A percentile compares a stretch with the other conserved stretches of the same genome.
Evolutionary conservation across 2,888 invertebrate genomes (phyloP).

Genomic region (Eucriotettix oculatus): DNA sequence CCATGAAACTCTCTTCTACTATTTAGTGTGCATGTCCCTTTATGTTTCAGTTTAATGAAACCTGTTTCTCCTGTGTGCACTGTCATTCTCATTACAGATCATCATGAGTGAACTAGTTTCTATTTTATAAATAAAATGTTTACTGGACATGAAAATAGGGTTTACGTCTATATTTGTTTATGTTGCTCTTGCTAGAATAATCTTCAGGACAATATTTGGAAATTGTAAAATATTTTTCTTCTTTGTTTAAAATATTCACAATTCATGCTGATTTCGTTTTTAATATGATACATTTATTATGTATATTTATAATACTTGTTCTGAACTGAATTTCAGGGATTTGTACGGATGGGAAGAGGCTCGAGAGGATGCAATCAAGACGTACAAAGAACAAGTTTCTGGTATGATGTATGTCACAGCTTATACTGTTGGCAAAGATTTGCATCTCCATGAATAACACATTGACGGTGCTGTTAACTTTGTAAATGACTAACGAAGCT

Average conservation of each 20-base stretch:
- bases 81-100: neutral
- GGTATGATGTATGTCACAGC: constrained; percentile 76
- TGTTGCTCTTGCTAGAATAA: too few relatives aligned
- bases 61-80: neutral
- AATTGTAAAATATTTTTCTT: neutral
- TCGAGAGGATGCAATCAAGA: constrained; percentile 47
- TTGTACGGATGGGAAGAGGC: constrained; percentile 63
- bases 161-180: too few relatives aligned
- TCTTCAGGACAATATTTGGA: neutral
- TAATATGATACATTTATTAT: neutral
- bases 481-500: too few relatives aligned
- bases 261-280: neutral
- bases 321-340: constrained; percentile 31
- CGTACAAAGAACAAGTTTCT: constrained; percentile 48
- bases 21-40: neutral
- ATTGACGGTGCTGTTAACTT: too few relatives aligned
- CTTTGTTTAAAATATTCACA: neutral
- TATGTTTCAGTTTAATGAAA: neutral
- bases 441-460: constrained; percentile 32
- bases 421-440: constrained; percentile 56
- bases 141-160: too few relatives aligned
- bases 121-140: too few relatives aligned
- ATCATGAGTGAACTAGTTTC: too few relatives aligned
- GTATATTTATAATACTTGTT: neutral
- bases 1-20: neutral